Evolutionary conservation across 2,888 invertebrate species (phyloP), one percentile per base, ranked within the genome.

Genomic region (Ichneumon xanthorius): DNA sequence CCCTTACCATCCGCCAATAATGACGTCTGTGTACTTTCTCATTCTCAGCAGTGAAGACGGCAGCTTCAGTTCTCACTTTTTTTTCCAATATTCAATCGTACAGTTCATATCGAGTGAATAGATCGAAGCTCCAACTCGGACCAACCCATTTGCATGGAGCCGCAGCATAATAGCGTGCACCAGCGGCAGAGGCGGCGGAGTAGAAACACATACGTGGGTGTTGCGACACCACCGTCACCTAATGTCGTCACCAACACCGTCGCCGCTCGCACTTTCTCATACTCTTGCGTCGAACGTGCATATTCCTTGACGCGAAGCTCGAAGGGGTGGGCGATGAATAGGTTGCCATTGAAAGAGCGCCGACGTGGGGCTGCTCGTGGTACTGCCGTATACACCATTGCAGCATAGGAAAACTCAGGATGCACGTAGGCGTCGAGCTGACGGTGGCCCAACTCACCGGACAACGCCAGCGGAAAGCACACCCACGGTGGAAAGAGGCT

Each of bases 311-410:
- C 45, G 61, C 50, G 68, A 68, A 76, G 61, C 37, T 40, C 67
- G 22, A 45, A 22, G 75, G 70, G 82, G 45, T 77, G 53, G 65
- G 72, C 77, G 78, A 78, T 82, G 82, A 82, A 82, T 82, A 72
- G 82, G 67, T 22, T 40, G 67, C 48, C 72, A 77, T 72, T 78
- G 72, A 82, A 82, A 78, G 70, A 65, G 26, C 72, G 67, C 78
- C n/a, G 45, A 9, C 30, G 78, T 22, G 71, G 14, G 26, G 63
- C 37, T 75, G 45, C 40, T 55, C 40, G 71, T 80, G 73, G 67
- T 37, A 50, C 71, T 50, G 50, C 55, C 50, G 75, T 53, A 48
- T 61, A 61, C 3, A 70, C 48, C 61, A 61, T 61, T 33, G 37
- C 48, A 40, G 5, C 0, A 16, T 5, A 33, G 65, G 65, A 65